Evolutionary conservation across 2,113 vertebrate genomes (phyloP).

Genomic region (Monarcha castaneiventris): DNA sequence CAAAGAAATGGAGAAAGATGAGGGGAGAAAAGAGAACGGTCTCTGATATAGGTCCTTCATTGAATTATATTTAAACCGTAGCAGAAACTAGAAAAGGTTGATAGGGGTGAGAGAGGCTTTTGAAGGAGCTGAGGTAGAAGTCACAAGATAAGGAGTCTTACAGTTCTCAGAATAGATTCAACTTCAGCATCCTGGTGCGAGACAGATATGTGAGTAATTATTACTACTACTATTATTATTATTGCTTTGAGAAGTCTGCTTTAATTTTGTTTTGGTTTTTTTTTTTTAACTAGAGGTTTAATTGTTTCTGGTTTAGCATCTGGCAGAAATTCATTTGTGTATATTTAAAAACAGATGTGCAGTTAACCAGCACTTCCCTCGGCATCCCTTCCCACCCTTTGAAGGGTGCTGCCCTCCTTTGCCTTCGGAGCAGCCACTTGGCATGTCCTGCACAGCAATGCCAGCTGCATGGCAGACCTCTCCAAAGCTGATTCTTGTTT

Average conservation of each 20-base stretch:
- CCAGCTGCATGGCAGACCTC: neutral
- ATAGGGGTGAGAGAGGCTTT: neutral
- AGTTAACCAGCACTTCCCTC: neutral
- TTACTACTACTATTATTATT: neutral
- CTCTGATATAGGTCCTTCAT: neutral
- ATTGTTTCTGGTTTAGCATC: neutral
- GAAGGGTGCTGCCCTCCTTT: neutral
- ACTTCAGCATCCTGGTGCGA: neutral
- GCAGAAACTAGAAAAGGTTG: neutral
- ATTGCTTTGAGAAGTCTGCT: neutral
- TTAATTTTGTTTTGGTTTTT: neutral
- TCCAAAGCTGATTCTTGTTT: neutral
- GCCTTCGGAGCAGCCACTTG: neutral
- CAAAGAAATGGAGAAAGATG: neutral
- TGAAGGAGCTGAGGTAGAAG: neutral
- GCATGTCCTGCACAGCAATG: neutral
- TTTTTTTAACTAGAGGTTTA: neutral
- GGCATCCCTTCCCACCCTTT: neutral
- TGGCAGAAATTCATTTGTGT: neutral
- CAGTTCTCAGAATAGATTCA: neutral
- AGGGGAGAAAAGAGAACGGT: neutral
- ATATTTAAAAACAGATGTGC: neutral
- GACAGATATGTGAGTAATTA: neutral
- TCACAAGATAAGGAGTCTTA: neutral
- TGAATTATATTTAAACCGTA: neutral